A percentile compares a stretch with the other conserved stretches of the same genome.
Evolutionary conservation across 2,888 invertebrate species (phyloP).

Genomic region (Cephus pygmeus): DNA sequence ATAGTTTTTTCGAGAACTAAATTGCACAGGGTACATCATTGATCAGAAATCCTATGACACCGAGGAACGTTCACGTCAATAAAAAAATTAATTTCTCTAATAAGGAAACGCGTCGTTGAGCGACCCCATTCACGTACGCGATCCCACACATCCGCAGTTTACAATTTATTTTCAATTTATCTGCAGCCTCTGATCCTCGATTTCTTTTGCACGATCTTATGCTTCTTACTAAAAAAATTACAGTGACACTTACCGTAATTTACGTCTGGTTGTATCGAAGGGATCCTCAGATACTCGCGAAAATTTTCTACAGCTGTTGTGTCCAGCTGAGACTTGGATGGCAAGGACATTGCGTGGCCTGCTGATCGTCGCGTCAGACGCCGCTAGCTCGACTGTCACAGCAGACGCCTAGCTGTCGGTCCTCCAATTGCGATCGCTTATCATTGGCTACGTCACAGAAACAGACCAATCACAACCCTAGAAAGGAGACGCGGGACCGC

Average conservation of each 20-base stretch:
- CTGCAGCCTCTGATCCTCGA: not conserved
- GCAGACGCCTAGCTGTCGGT: constrained; percentile 43
- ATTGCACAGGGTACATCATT: not conserved
- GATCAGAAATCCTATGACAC: not conserved
- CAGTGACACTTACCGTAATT: constrained; percentile 79
- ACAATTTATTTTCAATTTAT: constrained; percentile 12
- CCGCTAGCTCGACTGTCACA: constrained; percentile 41
- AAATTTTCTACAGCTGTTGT: constrained; percentile 79
- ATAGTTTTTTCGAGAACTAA: not conserved
- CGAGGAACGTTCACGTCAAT: constrained; percentile 4
- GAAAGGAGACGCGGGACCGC: constrained; percentile 8
- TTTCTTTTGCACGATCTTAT: constrained; percentile 1
- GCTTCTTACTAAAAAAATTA: not conserved
- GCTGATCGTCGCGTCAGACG: constrained; percentile 35
- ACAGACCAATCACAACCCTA: constrained; percentile 32
- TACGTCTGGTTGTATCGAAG: constrained; percentile 88
- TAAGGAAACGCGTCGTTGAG: constrained; percentile 46
- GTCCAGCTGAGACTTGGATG: constrained; percentile 51
- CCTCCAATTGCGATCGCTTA: constrained; percentile 42
- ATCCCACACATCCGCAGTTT: constrained; percentile 12
- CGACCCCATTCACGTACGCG: constrained; percentile 37
- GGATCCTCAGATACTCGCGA: constrained; percentile 85
- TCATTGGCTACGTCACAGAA: constrained; percentile 31
- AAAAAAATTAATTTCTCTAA: constrained; percentile 32
- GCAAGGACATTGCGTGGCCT: constrained; percentile 37